Conservation (phyloP, 2,888 invertebrate genomes). For the Polymixis lichenea region DNA sequence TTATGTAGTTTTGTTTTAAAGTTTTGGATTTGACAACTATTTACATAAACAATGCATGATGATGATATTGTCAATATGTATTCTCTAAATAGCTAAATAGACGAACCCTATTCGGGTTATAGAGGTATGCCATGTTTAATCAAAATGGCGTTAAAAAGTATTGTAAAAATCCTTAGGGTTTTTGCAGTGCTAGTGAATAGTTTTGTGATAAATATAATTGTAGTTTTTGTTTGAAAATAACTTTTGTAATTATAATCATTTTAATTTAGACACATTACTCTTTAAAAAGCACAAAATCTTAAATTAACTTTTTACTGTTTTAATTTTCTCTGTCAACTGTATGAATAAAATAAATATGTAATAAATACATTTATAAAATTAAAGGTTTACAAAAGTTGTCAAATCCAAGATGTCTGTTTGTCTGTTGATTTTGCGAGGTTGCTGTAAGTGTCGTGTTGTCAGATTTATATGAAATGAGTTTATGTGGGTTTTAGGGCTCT, state of each 20-base stretch:
- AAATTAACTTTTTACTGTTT: neutral
- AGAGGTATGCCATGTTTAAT: neutral
- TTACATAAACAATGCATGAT: neutral
- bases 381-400: conserved; percentile 28
- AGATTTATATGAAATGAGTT: conserved; percentile 48
- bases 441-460: conserved; percentile 60
- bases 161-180: neutral
- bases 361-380: neutral
- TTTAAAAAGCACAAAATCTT: neutral
- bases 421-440: conserved; percentile 60
- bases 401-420: conserved; percentile 50
- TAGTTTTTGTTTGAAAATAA: neutral
- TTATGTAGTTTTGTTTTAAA: conserved; percentile 45
- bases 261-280: neutral
- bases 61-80: neutral
- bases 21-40: conserved; percentile 46
- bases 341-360: neutral
- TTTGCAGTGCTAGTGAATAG: neutral
- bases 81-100: neutral
- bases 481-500: conserved; percentile 31
- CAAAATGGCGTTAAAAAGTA: neutral
- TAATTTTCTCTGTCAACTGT: neutral
- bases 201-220: too few relatives aligned
- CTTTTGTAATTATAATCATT: neutral
- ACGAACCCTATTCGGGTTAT: neutral